These are phyloP conservation scores for Plusia festucae DNA, from an alignment of 2,888 invertebrate species.

Conservation along the genomic window DNA sequence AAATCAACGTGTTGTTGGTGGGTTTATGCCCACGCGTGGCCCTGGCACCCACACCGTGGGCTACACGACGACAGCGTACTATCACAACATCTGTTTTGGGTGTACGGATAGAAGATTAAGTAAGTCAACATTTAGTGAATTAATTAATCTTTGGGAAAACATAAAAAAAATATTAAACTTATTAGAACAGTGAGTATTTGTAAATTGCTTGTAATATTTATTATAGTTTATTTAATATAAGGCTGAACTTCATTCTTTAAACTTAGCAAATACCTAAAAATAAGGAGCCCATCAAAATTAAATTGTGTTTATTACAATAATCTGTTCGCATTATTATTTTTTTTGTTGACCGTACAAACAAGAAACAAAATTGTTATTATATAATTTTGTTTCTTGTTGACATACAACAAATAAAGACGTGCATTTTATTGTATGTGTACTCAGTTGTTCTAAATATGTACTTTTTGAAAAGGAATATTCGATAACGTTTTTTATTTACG, in stretches of 20 bases:
- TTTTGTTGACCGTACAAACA: not conserved
- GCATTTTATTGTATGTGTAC: not conserved
- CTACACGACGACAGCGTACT: conserved; percentile 47
- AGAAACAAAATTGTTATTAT: no score
- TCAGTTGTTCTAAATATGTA: not conserved
- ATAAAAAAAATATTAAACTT: no score
- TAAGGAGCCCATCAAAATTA: no score
- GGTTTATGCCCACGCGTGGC: conserved; percentile 70
- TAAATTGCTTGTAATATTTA: no score
- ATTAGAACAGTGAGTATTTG: no score
- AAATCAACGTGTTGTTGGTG: conserved; percentile 53
- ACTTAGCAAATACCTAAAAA: no score
- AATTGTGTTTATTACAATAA: no score
- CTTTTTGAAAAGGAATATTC: not conserved
- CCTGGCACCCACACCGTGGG: conserved; percentile 72
- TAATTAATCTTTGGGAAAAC: not conserved
- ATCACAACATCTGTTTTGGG: conserved; percentile 44
- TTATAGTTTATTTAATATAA: no score
- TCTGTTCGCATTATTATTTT: no score
- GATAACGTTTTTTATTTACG: no score
- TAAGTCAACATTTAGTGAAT: not conserved
- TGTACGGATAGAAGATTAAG: conserved; percentile 13
- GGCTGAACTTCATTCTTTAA: no score
- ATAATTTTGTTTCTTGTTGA: not conserved
- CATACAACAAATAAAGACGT: not conserved